These are phyloP conservation scores for Gila robusta DNA, from an alignment of 2,797 vertebrate genomes.

Conservation along the genomic window DNA sequence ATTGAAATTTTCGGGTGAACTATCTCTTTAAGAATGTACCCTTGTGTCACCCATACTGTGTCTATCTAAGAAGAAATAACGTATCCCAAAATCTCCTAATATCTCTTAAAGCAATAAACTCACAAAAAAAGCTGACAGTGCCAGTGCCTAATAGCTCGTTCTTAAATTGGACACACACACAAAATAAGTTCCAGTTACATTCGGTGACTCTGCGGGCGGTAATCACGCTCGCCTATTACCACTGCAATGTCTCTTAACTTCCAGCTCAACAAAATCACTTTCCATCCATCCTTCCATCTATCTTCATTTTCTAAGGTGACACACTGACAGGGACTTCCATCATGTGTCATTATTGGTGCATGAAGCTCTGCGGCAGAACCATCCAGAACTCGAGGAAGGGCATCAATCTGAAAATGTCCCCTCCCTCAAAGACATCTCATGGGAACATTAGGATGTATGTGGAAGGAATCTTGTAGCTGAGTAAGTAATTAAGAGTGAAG, in stretches of 20 bases:
- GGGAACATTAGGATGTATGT: slow-evolving; percentile 64
- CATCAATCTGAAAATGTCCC: slow-evolving; percentile 76
- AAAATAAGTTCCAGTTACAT: slow-evolving; percentile 20
- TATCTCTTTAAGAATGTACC: background rate
- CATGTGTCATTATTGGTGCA: slow-evolving; percentile 86
- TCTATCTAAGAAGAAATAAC: background rate
- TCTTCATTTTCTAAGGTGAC: slow-evolving; percentile 82
- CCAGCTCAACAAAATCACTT: slow-evolving; percentile 80
- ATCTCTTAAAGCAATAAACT: slow-evolving; percentile 22
- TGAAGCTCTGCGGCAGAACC: slow-evolving; percentile 79
- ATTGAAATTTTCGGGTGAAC: background rate
- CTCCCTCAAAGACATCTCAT: slow-evolving; percentile 34
- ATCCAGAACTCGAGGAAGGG: slow-evolving; percentile 75
- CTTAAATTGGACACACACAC: slow-evolving; percentile 25
- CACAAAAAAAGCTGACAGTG: slow-evolving; percentile 35
- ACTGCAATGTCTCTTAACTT: slow-evolving; percentile 74
- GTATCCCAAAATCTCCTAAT: background rate
- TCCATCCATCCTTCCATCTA: slow-evolving; percentile 76
- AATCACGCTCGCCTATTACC: slow-evolving; percentile 73
- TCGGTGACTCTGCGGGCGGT: slow-evolving; percentile 61
- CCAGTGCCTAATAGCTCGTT: slow-evolving; percentile 25
- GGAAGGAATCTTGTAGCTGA: slow-evolving; percentile 55
- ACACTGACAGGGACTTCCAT: slow-evolving; percentile 82
- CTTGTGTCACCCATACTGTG: background rate
- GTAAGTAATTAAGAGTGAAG: slow-evolving; percentile 73